Conservation (phyloP, 2,888 invertebrate genomes). For the Polymixis flavicincta region DNA sequence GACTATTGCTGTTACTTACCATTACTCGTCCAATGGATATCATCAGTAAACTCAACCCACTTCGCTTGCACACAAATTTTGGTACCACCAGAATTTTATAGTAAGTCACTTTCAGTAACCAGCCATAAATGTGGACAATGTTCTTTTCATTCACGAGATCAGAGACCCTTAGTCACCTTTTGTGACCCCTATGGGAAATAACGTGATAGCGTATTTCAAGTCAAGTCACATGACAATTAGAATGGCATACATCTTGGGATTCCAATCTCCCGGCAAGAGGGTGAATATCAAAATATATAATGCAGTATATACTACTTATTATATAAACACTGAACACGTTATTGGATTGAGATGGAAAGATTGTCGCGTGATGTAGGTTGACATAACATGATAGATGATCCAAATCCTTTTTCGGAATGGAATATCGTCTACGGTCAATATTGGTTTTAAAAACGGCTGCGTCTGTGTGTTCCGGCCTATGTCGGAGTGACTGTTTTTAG, state of each 20-base stretch:
- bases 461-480: slow-evolving; percentile 46
- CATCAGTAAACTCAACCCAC: slow-evolving; percentile 25
- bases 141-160: background rate
- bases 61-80: slow-evolving; percentile 1
- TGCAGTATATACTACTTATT: slow-evolving; percentile 42
- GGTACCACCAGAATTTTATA: slow-evolving; percentile 27
- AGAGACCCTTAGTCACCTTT: slow-evolving; percentile 24
- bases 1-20: slow-evolving; percentile 33
- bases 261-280: slow-evolving; percentile 13
- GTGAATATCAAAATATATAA: slow-evolving; percentile 38
- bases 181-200: slow-evolving; percentile 48
- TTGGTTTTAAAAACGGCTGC: slow-evolving; percentile 63
- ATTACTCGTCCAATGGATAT: slow-evolving; percentile 28
- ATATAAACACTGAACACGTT: slow-evolving; percentile 71
- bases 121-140: slow-evolving; percentile 3
- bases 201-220: slow-evolving; percentile 31
- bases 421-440: slow-evolving; percentile 62
- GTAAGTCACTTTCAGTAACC: slow-evolving; percentile 3
- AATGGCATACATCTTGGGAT: slow-evolving; percentile 28
- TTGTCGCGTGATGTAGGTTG: slow-evolving; percentile 74
- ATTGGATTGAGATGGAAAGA: slow-evolving; percentile 78
- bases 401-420: slow-evolving; percentile 72
- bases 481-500: slow-evolving; percentile 28
- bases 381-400: slow-evolving; percentile 76
- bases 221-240: slow-evolving; percentile 49